Conservation (phyloP, 2,888 invertebrate species). For the Pterobdella sp. region DNA sequence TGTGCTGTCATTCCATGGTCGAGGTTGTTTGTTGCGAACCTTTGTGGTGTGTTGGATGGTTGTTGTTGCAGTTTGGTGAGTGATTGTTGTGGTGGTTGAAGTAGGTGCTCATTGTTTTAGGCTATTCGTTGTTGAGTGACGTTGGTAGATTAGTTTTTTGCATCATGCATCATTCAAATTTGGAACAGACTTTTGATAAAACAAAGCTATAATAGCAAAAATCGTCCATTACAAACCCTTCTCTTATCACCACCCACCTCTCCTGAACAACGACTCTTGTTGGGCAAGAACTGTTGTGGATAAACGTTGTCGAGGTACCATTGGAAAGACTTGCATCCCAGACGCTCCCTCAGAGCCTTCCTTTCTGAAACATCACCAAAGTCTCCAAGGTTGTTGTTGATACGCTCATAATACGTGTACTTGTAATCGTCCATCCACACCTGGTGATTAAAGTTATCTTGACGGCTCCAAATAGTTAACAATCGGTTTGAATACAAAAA, state of each 20-base stretch:
- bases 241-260: slow-evolving; percentile 73
- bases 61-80: background rate
- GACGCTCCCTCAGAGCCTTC: slow-evolving; percentile 67
- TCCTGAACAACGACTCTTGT: slow-evolving; percentile 71
- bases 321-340: slow-evolving; percentile 90
- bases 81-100: background rate
- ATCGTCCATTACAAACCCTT: too few species aligned
- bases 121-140: background rate
- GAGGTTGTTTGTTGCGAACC: slow-evolving; percentile 45
- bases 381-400: slow-evolving; percentile 63
- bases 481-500: background rate
- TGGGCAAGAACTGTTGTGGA: slow-evolving; percentile 96
- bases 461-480: background rate
- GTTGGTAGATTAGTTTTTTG: background rate
- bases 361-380: slow-evolving; percentile 84
- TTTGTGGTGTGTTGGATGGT: slow-evolving; percentile 34
- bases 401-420: slow-evolving; percentile 96
- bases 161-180: slow-evolving; percentile 8
- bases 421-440: slow-evolving; percentile 62
- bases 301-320: slow-evolving; percentile 98
- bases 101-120: background rate
- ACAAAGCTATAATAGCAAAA: too few species aligned
- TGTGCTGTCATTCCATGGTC: slow-evolving; percentile 12
- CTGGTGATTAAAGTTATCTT: background rate
- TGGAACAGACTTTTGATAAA: too few species aligned